phyloP scores from a whole-genome alignment of 2,113 vertebrate species.

The Tachuris rubrigastra region DNA sequence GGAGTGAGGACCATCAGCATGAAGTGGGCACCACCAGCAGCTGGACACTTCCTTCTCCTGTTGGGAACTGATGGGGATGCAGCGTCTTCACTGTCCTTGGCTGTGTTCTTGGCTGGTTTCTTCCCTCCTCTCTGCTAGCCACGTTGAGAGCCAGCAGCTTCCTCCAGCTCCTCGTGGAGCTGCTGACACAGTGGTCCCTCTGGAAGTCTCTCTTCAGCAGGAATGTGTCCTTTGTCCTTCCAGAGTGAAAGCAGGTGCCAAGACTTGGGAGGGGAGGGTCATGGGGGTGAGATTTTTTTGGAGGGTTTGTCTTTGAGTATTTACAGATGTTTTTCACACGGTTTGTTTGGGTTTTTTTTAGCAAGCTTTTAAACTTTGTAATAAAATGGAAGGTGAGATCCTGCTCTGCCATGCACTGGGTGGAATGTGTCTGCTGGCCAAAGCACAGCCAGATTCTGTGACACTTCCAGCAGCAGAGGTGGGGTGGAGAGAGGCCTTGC shows the following conservation, averaged over 20 bases:
- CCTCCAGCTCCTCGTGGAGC: not conserved
- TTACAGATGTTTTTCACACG: not conserved
- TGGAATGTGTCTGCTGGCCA: not conserved
- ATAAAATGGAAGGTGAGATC: slow-evolving; percentile 14
- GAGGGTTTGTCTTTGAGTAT: not conserved
- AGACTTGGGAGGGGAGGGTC: not conserved
- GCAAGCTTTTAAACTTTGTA: not conserved
- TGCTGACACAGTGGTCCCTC: not conserved
- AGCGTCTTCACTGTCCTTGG: not conserved
- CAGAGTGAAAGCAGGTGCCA: not conserved
- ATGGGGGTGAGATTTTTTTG: not conserved
- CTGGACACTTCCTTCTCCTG: not conserved
- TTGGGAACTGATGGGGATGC: not conserved
- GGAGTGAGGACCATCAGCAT: not conserved
- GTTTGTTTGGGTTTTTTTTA: not conserved
- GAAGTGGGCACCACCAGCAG: fast-evolving
- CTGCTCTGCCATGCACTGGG: not conserved
- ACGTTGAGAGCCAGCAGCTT: fast-evolving
- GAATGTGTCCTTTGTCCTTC: not conserved
- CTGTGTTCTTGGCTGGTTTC: not conserved
- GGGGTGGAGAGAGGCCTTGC: not conserved
- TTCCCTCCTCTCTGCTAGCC: not conserved
- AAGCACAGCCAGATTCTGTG: not conserved
- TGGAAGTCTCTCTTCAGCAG: not conserved
- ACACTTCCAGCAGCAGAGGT: not conserved